These are phyloP conservation scores for Cecropterus lyciades DNA, from an alignment of 1,140 invertebrate species.

Conservation along the genomic window DNA sequence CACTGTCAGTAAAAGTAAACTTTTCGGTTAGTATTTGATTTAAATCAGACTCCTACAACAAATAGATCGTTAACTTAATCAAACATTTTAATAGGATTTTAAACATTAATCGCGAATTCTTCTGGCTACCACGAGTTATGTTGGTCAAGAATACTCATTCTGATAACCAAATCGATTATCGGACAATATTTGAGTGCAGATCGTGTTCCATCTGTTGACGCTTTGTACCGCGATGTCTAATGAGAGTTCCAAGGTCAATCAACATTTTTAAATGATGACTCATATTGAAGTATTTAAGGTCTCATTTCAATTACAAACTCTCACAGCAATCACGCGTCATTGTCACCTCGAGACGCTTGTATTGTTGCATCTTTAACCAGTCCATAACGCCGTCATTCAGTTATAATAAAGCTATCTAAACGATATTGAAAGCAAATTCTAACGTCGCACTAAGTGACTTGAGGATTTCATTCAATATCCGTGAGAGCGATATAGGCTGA, in stretches of 20 bases:
- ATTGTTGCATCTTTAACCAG: constrained; percentile 62
- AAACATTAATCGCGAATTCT: background rate
- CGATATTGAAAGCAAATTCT: constrained; percentile 75
- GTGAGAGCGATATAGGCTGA: constrained; percentile 69
- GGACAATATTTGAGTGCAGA: constrained; percentile 15
- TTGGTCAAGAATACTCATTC: background rate
- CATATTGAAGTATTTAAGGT: constrained; percentile 61
- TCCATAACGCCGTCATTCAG: constrained; percentile 60
- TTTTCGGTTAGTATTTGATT: background rate
- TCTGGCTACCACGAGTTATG: background rate
- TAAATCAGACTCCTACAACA: background rate
- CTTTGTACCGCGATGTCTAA: constrained; percentile 24
- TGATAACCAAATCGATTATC: constrained; percentile 3
- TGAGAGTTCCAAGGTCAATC: constrained; percentile 58
- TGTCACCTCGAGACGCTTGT: constrained; percentile 67
- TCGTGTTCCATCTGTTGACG: constrained; percentile 15
- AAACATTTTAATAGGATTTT: background rate
- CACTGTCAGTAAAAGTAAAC: too few relatives aligned
- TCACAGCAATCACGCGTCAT: constrained; percentile 76
- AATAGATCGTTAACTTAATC: background rate
- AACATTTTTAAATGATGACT: constrained; percentile 67
- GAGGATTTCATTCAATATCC: constrained; percentile 73
- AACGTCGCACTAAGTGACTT: constrained; percentile 74
- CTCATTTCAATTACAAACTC: constrained; percentile 77
- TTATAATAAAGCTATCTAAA: constrained; percentile 76